Evolutionary conservation across 2,888 invertebrate species (phyloP).

Genomic region (Gandaritis pyraliata): DNA sequence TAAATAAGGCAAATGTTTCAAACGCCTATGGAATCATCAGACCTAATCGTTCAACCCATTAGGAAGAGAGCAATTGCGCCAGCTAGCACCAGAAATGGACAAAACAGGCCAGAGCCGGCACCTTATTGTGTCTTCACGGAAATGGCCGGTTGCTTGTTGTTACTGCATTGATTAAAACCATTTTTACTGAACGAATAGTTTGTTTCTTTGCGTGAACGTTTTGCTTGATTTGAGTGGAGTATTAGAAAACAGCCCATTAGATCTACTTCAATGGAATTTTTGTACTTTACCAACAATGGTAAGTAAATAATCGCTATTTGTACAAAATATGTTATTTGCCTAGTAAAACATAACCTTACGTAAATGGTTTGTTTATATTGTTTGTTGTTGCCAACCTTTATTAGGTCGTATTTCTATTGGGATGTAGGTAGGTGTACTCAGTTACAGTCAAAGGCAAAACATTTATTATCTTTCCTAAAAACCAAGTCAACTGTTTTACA

Average conservation of each 20-base stretch:
- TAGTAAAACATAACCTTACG: too few relatives aligned
- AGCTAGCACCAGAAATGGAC: slow-evolving; percentile 69
- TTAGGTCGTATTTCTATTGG: too few relatives aligned
- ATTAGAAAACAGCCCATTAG: slow-evolving; percentile 1
- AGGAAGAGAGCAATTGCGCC: slow-evolving; percentile 65
- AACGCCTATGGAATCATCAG: slow-evolving; percentile 44
- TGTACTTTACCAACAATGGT: too few relatives aligned
- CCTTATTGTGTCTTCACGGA: slow-evolving; percentile 55
- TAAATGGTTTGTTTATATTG: too few relatives aligned
- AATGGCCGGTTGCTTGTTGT: slow-evolving; percentile 55
- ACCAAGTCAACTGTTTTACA: slow-evolving; percentile 35
- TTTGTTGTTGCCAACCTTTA: too few relatives aligned
- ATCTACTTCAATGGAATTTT: too few relatives aligned
- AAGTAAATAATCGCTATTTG: too few relatives aligned
- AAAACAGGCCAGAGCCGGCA: slow-evolving; percentile 58
- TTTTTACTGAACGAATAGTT: slow-evolving; percentile 40
- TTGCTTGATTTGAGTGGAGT: slow-evolving; percentile 27
- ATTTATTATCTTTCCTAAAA: too few relatives aligned
- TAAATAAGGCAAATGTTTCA: slow-evolving; percentile 7
- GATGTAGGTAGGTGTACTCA: too few relatives aligned
- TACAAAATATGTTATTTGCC: too few relatives aligned
- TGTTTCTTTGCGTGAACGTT: slow-evolving; percentile 49
- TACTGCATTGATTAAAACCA: slow-evolving; percentile 40
- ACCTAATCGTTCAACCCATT: slow-evolving; percentile 59
- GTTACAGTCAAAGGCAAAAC: too few relatives aligned